Base-by-base conservation (phyloP, 2,888 invertebrate genomes). In the Ditylenchus weischeri region DNA sequence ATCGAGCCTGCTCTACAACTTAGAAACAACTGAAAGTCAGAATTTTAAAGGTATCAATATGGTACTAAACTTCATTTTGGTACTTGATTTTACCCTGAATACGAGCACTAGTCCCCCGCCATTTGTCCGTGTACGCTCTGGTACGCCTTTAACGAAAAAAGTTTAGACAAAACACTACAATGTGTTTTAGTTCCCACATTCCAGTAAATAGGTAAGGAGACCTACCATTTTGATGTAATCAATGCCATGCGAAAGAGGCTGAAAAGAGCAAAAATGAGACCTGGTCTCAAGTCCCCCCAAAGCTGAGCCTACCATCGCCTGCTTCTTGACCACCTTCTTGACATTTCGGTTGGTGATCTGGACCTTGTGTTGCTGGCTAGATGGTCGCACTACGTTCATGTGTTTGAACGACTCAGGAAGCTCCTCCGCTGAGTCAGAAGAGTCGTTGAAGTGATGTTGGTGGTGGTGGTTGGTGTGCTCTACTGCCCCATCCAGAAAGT, bases 191-290 rank as follows among this genome's bases (percentile, higher is more conserved):
- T n/a, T n/a, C 29, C 29, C 5, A 29, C 5, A 5, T 29, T 29
- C 5, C 5, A 5, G 29, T 5, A 29, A 29, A 29, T 4, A 29
- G 29, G 29, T 29, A 29, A 29, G 5, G 3, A 29, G 29, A 29
- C 29, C 5, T 43, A 43, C 43, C 43, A 77, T 36, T 13, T 73
- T 75, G 68, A 73, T 74, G 62, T 73, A 72, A 13, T 77, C 78
- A 62, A 76, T 69, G 35, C 70, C 69, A 58, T 78, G 78, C 2
- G 77, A 76, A 49, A 78, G 69, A 13, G 78, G 77, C 70, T 78
- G 70, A 23, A 72, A 62, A 60, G 43, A 43, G 43, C 15, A 8
- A 43, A 43, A 43, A 15, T 43, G 43, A 43, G 43, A 13, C 13
- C 15, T 10, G 43, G 15, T 43, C 29, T 29, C 43, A 43, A 43